Evolutionary conservation across 2,113 vertebrate species (phyloP).

Genomic region (Poeciliopsis turrubarensis): DNA sequence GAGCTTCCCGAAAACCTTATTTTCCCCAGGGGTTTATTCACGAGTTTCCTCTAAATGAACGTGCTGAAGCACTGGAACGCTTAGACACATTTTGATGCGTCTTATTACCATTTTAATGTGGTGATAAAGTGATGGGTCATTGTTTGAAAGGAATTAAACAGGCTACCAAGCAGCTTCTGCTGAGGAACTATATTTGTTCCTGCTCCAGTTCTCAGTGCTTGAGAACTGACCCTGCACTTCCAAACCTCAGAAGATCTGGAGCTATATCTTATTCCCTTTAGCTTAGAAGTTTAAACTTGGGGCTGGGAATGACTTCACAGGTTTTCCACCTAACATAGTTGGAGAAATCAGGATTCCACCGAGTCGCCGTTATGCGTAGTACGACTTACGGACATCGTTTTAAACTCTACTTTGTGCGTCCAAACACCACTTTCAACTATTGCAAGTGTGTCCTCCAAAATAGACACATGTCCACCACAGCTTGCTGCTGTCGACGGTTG

Average conservation of each 20-base stretch:
- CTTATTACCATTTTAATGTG: too few species aligned
- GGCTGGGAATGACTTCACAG: too few species aligned
- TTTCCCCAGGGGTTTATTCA: background rate
- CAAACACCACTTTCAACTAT: too few species aligned
- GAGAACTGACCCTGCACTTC: conserved; percentile 42
- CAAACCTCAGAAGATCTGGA: conserved; percentile 27
- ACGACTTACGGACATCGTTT: too few species aligned
- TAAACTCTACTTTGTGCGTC: too few species aligned
- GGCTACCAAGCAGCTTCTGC: conserved; percentile 1
- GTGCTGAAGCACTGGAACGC: background rate
- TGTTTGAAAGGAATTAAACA: conserved; percentile 17
- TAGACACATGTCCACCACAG: too few species aligned
- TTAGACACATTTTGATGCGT: background rate
- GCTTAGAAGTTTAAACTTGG: too few species aligned
- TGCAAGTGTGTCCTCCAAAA: too few species aligned
- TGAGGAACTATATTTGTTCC: conserved; percentile 13
- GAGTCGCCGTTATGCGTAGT: too few species aligned
- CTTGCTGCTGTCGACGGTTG: too few species aligned
- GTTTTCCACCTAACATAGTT: too few species aligned
- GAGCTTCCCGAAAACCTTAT: background rate
- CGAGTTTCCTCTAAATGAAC: background rate
- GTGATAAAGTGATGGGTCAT: background rate
- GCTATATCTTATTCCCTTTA: background rate
- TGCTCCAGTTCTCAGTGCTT: conserved; percentile 9
- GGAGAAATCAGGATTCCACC: too few species aligned